Conservation (phyloP, 2,797 vertebrate species). For the Anniella stebbinsi region DNA sequence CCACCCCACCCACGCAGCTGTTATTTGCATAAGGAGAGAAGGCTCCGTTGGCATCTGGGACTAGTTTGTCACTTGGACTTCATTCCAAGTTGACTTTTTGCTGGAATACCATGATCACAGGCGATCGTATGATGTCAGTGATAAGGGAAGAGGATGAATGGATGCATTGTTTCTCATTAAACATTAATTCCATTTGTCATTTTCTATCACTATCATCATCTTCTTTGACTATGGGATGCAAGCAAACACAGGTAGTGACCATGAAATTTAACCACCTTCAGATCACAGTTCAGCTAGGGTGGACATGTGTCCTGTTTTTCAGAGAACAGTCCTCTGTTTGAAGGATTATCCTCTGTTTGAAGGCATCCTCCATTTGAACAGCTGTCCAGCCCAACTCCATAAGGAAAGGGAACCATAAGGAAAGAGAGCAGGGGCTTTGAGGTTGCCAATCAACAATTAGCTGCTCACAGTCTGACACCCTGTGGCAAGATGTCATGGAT, state of each 20-base stretch:
- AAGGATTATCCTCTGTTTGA: no score
- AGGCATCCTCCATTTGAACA: neutral
- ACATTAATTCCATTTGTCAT: neutral
- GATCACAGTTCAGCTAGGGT: neutral
- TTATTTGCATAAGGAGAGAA: neutral
- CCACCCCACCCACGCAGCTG: neutral
- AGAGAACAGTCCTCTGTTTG: neutral
- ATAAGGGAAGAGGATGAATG: neutral
- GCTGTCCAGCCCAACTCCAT: neutral
- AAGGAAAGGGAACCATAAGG: no score
- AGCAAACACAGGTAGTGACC: neutral
- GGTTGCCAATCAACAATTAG: neutral
- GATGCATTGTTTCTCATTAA: neutral
- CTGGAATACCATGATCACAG: neutral
- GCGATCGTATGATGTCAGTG: neutral
- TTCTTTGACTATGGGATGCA: neutral
- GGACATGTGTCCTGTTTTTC: neutral
- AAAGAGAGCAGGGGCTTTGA: neutral
- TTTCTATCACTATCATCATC: neutral
- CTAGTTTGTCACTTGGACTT: neutral
- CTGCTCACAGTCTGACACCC: neutral
- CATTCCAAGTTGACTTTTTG: neutral
- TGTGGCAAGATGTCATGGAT: neutral
- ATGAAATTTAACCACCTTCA: neutral
- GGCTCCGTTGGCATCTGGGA: neutral